Base-by-base conservation (phyloP, 2,797 vertebrate species). In the Anguilla megastoma region DNA sequence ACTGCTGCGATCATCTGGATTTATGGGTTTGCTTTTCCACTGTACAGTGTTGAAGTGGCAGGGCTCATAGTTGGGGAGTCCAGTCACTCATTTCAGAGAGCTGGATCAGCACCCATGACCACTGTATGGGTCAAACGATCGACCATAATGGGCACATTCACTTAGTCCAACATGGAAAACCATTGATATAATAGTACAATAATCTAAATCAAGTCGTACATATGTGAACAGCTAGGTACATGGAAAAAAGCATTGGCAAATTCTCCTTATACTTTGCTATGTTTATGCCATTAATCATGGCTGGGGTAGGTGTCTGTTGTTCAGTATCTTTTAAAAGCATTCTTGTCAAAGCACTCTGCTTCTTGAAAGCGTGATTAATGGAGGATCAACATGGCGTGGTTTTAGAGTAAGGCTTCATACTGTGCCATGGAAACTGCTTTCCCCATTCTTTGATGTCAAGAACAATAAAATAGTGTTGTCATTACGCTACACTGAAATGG, bases 1-100 rank as follows among this genome's bases (percentile, higher is more conserved):
- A 82, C 41, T 1, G 79, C 21, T 50, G 41, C 79, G 2, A 82
- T 45, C 16, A 21, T 80, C 33, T 45, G 5, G 71, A 80, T 82
- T 82, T 48, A 82, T 82, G 41, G 24, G 79, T 82, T 82, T 82
- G 45, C 79, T 50, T 82, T 82, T 82, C 79, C 79, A 82, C n/a
- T 82, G 45, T 82, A 18, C 8, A 82, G 45, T 2, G n/a, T 24
- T 82, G 18, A 82, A 48, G 41, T 24, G 24, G 24, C 45, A 10
- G 7, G 79, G 24, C 79, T 50, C 7, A 82, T 7, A 9, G 79
- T 8, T n/a, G n/a, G 21, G 18, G 18, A 82, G 45, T 50, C 4
- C 2, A 48, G 45, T 82, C 79, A n/a, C 21, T 50, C 79, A 50
- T 50, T 9, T 45, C 79, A 50, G 18, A n/a, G 41, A 3, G 18